Evolutionary conservation across 2,797 vertebrate genomes (phyloP), one percentile per base, ranked within the genome.

Genomic region (Emydoidea blandingii): DNA sequence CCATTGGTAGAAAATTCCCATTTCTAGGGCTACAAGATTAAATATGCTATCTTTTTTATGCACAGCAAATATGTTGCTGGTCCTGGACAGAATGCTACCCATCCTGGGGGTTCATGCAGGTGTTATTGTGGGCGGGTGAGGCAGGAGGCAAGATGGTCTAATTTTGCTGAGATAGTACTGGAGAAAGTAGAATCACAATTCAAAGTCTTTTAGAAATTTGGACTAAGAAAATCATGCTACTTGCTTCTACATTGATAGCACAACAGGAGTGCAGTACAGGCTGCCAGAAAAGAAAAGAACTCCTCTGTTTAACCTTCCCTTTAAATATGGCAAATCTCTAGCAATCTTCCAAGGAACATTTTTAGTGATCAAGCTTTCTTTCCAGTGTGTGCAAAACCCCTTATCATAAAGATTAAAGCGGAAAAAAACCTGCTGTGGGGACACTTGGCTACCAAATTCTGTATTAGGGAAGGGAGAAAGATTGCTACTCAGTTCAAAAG

Each of bases 71-170:
- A 65, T 85, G 83, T 53, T 92, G 29, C 29, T 31, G 80, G 95
- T 88, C 90, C 91, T 96, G 62, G 49, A 83, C 31, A 86, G n/a
- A 79, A 83, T 83, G 68, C 88, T 82, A 95, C 16, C n/a, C 86
- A 83, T 72, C 47, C 29, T 53, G 85, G 25, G 49, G 49, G 37
- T 87, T 92, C 62, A n/a, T 91, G 74, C 21, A 79, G 23, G 72
- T 89, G n/a, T 79, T 88, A 90, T 31, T 83, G 27, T 81, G 37
- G 90, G 44, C 89, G 94, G 83, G 68, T 12, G 81, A 86, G 85
- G 29, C 52, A 12, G 6, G 27, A 92, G 6, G 85, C 6, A 15
- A 80, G 25, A 86, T 81, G 49, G 1, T 68, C 56, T 78, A 76
- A 44, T 25, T 91, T 96, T 95, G 65, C 88, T 57, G 53, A 68